Base-by-base conservation (phyloP, 2,888 invertebrate genomes). In the Odontocolon sp. region DNA sequence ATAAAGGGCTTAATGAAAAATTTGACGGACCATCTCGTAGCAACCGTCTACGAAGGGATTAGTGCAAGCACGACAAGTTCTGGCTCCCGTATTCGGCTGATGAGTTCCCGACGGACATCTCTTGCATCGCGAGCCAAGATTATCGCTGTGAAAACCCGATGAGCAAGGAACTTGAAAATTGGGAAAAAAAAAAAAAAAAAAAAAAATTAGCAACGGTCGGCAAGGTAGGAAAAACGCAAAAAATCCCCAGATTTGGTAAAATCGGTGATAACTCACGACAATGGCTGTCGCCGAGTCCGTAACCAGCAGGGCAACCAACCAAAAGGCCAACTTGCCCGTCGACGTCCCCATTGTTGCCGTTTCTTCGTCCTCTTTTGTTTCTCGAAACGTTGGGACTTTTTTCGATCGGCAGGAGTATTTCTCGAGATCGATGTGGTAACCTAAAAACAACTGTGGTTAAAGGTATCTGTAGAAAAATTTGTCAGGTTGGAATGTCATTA, bases 401-500 rank as follows among this genome's bases (percentile, higher is more conserved):
- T 56, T 61, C 68, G 61, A 84, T 78, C 61, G 87, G 87, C 36
- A 81, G 82, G 74, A 87, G 80, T 80, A 64, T 84, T 56, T 84
- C 83, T 54, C 79, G 81, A 3, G 74, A 26, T 71, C 82, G 81
- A 78, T 85, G 83, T 9, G 84, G 82, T 56, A 85, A 83, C 81
- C 87, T 87, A 80, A 87, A 87, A 87, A 85, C 85, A 83, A 87
- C 87, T 87, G 80, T 84, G 77, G 84, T 87, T 87, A 85, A 87
- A 85, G 81, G 82, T 86, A 81, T 85, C 84, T 86, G 83, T 86
- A 86, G 82, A 87, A 81, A 84, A 63, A 72, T 73, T n/a, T 80
- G 81, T 84, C 78, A 81, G 80, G 57, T 70, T 71, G 64, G 42
- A 23, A 45, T 18, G 21, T 52, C 6, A 36, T 4, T n/a, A 16